phyloP scores from a whole-genome alignment of 2,888 invertebrate genomes.

The Allygus modestus region DNA sequence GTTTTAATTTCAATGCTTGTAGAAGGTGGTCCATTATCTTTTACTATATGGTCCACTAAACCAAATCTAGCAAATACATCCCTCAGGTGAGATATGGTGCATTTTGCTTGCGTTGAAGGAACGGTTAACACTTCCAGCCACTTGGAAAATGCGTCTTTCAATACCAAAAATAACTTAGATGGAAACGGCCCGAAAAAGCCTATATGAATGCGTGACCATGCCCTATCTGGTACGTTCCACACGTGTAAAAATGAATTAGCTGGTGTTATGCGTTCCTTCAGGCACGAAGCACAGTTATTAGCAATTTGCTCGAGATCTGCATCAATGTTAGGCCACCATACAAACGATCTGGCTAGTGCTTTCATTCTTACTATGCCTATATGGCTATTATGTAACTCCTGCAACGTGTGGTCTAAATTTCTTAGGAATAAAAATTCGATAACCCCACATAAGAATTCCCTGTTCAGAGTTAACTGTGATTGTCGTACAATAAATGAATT shows the following conservation, averaged over 20 bases:
- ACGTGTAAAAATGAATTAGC: no score
- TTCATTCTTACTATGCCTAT: slow-evolving; percentile 54
- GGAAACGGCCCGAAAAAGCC: slow-evolving; percentile 41
- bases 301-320: slow-evolving; percentile 6
- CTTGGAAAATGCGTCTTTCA: slow-evolving; percentile 34
- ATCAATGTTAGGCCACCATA: slow-evolving; percentile 58
- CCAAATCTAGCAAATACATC: slow-evolving; percentile 48
- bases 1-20: slow-evolving; percentile 15
- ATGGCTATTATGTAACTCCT: slow-evolving; percentile 49
- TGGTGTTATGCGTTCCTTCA: no score
- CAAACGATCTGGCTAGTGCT: slow-evolving; percentile 36
- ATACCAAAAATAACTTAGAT: slow-evolving; percentile 12
- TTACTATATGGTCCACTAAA: neutral
- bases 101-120: slow-evolving; percentile 2
- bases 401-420: neutral
- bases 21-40: slow-evolving; percentile 52
- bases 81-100: slow-evolving; percentile 35
- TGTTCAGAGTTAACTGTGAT: neutral
- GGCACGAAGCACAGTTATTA: neutral
- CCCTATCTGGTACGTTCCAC: neutral
- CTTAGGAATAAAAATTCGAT: slow-evolving; percentile 40
- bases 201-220: slow-evolving; percentile 41
- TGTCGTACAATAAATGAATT: no score
- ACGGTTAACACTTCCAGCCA: slow-evolving; percentile 21
- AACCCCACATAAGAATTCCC: slow-evolving; percentile 40